These are phyloP conservation scores for Sesamia nonagrioides DNA, from an alignment of 1,140 invertebrate species.

Conservation along the genomic window DNA sequence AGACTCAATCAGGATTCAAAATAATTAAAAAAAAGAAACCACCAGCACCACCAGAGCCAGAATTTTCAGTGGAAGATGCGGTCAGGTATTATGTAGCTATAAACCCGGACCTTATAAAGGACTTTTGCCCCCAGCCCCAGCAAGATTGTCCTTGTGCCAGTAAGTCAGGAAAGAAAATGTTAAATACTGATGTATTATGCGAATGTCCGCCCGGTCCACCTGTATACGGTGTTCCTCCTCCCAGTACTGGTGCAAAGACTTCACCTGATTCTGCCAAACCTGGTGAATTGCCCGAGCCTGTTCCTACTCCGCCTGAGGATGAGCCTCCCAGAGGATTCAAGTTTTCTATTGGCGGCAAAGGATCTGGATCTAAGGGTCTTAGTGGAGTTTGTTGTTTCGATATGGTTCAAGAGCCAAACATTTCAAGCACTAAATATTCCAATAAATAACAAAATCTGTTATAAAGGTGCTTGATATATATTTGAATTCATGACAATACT, in stretches of 20 bases:
- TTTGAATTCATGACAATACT: not conserved
- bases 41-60: constrained; percentile 30
- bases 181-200: constrained; percentile 44
- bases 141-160: constrained; percentile 52
- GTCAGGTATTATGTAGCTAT: constrained; percentile 58
- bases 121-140: constrained; percentile 19
- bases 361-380: constrained; percentile 66
- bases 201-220: constrained; percentile 55
- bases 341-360: constrained; percentile 63
- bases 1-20: constrained; percentile 69
- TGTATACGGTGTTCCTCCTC: not conserved
- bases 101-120: constrained; percentile 23
- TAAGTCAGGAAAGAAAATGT: not conserved
- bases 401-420: constrained; percentile 14
- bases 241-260: no score
- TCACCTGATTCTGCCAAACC: no score
- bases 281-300: not conserved
- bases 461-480: not conserved
- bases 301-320: not conserved
- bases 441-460: not conserved
- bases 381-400: constrained; percentile 69
- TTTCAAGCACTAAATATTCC: not conserved
- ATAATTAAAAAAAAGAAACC: constrained; percentile 43
- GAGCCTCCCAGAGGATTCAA: constrained; percentile 62
- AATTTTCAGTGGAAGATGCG: constrained; percentile 66